Conservation (phyloP, 2,888 invertebrate genomes). For the Patella ulyssiponensis region DNA sequence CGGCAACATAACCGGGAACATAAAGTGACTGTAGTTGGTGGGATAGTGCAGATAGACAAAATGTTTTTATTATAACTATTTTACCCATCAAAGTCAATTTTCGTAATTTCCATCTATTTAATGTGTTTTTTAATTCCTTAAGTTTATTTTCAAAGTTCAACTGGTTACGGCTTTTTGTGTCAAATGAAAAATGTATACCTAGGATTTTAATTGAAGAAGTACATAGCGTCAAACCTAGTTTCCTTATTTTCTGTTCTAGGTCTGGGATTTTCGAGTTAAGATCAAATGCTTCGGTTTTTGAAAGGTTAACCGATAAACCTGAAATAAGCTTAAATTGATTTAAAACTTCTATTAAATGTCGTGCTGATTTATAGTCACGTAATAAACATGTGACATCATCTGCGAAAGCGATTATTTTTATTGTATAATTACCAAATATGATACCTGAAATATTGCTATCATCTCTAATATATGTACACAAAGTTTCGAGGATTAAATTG, state of each 20-base stretch:
- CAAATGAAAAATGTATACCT: background rate
- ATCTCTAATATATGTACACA: background rate
- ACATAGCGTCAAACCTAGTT: background rate
- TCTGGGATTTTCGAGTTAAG: background rate
- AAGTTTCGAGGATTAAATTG: background rate
- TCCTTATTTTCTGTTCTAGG: background rate
- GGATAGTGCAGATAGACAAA: background rate
- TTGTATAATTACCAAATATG: background rate
- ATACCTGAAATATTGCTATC: background rate
- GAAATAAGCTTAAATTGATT: background rate
- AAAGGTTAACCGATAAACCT: background rate
- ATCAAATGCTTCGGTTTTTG: conserved; percentile 2
- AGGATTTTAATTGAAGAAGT: background rate
- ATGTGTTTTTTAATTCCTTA: background rate
- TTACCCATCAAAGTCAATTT: background rate
- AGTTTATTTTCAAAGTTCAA: conserved; percentile 1
- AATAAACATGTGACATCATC: background rate
- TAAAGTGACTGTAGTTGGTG: background rate
- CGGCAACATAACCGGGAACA: background rate
- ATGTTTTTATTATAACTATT: background rate
- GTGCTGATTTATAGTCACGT: background rate
- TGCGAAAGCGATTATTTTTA: background rate
- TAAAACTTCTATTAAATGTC: background rate
- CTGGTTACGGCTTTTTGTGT: background rate
- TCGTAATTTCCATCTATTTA: background rate